Conservation (phyloP, 2,888 invertebrate genomes). For the Agonopterix alstromeriana region DNA sequence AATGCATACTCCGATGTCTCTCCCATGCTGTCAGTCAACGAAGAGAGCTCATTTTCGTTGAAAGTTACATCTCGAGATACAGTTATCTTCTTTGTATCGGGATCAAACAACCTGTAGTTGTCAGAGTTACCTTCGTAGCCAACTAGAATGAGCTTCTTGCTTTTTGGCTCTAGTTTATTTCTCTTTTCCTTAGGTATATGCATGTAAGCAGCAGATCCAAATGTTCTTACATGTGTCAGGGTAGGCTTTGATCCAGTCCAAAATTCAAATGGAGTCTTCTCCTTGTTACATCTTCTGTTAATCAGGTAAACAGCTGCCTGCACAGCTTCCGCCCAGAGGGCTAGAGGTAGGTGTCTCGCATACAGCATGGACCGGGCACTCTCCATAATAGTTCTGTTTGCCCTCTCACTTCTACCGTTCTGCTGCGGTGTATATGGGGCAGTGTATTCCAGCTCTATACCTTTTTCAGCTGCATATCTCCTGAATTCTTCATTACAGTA, state of each 20-base stretch:
- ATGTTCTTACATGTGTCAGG: background rate
- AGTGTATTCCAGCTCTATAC: background rate
- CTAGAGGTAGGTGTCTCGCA: background rate
- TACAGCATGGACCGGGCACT: background rate
- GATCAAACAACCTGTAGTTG: background rate
- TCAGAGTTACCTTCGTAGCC: conserved; percentile 1
- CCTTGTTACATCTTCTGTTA: background rate
- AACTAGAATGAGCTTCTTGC: background rate
- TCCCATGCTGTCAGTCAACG: background rate
- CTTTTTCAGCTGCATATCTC: background rate
- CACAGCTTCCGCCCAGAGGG: conserved; percentile 1
- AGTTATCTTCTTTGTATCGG: background rate
- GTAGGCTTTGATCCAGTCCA: background rate
- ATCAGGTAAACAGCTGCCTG: background rate
- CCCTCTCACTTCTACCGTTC: background rate
- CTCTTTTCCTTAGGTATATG: conserved; percentile 1
- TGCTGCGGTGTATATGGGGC: conserved; percentile 1
- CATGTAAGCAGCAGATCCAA: background rate
- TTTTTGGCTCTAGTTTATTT: conserved; percentile 1
- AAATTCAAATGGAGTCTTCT: background rate
- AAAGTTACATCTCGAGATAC: conserved; percentile 1
- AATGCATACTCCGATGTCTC: background rate
- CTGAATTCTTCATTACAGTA: background rate
- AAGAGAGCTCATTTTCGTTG: background rate
- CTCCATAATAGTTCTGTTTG: conserved; percentile 1